These are phyloP conservation scores for Zeus faber DNA, from an alignment of 2,113 vertebrate species.

Conservation along the genomic window DNA sequence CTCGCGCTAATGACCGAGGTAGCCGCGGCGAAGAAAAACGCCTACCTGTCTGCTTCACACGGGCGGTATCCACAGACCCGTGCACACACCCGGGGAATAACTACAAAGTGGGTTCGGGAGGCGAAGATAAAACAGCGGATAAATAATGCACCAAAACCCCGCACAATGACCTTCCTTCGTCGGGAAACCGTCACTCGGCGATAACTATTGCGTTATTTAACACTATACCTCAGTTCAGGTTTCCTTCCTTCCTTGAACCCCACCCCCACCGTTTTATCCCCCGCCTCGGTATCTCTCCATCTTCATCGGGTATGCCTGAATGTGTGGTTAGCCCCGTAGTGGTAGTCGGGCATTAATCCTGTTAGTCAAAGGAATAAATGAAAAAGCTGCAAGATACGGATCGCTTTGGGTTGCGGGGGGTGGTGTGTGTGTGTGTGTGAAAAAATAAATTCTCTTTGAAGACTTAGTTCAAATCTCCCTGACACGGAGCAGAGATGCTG, in stretches of 20 bases:
- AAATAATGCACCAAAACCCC: slow-evolving; percentile 28
- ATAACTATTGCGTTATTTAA: slow-evolving; percentile 58
- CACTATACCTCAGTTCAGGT: neutral
- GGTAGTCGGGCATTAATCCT: slow-evolving; percentile 27
- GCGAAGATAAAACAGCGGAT: slow-evolving; percentile 17
- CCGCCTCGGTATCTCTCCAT: no score
- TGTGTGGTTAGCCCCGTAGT: neutral
- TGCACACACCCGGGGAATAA: no score
- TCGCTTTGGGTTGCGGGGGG: slow-evolving; percentile 14
- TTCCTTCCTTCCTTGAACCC: slow-evolving; percentile 27
- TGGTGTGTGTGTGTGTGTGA: no score
- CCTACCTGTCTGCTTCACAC: no score
- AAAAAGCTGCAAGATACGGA: slow-evolving; percentile 17
- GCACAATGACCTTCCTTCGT: slow-evolving; percentile 39
- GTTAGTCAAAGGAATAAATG: slow-evolving; percentile 22
- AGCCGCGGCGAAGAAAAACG: neutral
- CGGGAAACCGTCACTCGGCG: slow-evolving; percentile 19
- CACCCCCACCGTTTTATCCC: slow-evolving; percentile 4
- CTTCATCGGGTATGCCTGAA: slow-evolving; percentile 3
- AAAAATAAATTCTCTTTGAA: slow-evolving; percentile 26
- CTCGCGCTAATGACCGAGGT: neutral
- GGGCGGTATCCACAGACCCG: no score
- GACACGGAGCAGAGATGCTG: slow-evolving; percentile 16
- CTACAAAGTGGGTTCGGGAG: no score
- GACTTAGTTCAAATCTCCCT: slow-evolving; percentile 21